Evolutionary conservation across 2,888 invertebrate species (phyloP), one percentile per base, ranked within the genome.

Genomic region (Rotaria sp.): DNA sequence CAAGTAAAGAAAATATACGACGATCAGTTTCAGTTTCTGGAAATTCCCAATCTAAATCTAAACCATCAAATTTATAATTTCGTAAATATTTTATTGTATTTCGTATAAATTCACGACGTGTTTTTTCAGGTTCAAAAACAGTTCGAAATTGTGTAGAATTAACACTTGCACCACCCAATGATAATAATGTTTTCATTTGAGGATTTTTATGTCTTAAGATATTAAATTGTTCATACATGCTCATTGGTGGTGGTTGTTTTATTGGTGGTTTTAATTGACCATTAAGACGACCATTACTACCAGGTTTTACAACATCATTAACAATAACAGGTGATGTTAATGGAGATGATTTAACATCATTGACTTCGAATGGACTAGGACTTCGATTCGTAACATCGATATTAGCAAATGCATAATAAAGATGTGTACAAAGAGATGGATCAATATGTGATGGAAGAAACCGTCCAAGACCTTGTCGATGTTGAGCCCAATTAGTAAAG

Each of bases 401-500:
- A 84, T 94, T 94, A 13, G 95, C 95, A 92, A 95, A 95, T 0
- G 95, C 94, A 89, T 95, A 95, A 35, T 95, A 93, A 21, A 95
- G 93, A 89, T 96, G 95, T 0, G 95, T 95, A 89, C 95, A 96
- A 26, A 94, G 92, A 41, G 93, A 92, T 18, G 93, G 92, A 89
- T 95, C 94, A 57, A 95, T 94, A 90, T 95, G 93, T 87, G 94
- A 94, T 0, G 95, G 95, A 7, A 93, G 92, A 89, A 94, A 95
- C 90, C 94, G 94, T 74, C 94, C 95, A 87, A 93, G 93, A 0
- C 94, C 94, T 86, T 93, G 93, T 86, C 95, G 93, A 90, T 95
- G 95, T 93, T 94, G 94, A 1, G 95, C 95, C 95, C 95, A 95
- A 90, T 94, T 95, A 5, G 95, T 95, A 89, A 95, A 95, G 90